Base-by-base conservation (phyloP, 2,797 vertebrate genomes). In the Chloroceryle amazona region DNA sequence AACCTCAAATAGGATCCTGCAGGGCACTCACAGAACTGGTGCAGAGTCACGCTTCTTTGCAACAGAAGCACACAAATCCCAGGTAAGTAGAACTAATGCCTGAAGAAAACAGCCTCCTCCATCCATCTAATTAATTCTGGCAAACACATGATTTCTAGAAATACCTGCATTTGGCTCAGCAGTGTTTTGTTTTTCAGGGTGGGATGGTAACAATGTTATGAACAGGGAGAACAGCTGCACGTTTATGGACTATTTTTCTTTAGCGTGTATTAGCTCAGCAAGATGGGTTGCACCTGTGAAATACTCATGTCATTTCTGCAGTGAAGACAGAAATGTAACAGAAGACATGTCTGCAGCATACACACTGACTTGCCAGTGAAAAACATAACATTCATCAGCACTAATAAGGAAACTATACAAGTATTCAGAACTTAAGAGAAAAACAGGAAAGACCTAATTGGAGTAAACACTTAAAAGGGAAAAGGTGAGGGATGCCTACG, bases 391-490 rank as follows among this genome's bases (percentile, higher is more conserved):
- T 58, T 83, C 41, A 49, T 86, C 60, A 58, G 35, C 62, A 47
- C 20, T 62, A 89, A 65, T 29, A 90, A 57, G 67, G 61, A 79
- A 92, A 94, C 65, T 31, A 83, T 11, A 78, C 39, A 78, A 93
- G 52, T 54, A 89, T 78, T 87, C 71, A 85, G 72, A 73, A 93
- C 52, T 71, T 20, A n/a, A 42, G 74, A 60, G 26, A 61, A 82
- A 93, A 96, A 90, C 90, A 96, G 93, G 92, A 94, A 95, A 96
- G 68, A 75, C 39, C 4, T 23, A 60, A 89, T 71, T 73, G 68
- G 51, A 84, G 63, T 90, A 90, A 94, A 92, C 81, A 84, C 66
- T 90, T 7, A 6, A 72, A 72, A 93, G 39, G 73, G 76, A 89
- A 97, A 96, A 94, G 67, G 44, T 93, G 82, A 74, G 6, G 12